phyloP scores from a whole-genome alignment of 2,888 invertebrate species.

The Drosophila phalerata region DNA sequence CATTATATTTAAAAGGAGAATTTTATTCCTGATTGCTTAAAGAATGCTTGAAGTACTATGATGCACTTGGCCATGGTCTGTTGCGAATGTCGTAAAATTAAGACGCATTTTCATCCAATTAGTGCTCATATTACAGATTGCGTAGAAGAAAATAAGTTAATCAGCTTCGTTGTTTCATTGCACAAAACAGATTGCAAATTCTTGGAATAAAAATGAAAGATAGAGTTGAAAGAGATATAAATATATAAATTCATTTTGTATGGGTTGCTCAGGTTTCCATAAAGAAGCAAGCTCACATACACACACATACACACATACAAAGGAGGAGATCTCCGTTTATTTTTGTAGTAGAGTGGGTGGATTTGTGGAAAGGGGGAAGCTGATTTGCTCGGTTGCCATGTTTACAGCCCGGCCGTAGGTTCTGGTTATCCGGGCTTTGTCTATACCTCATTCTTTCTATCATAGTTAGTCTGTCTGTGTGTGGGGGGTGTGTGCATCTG shows the following conservation, averaged over 20 bases:
- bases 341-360: background rate
- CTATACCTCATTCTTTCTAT: background rate
- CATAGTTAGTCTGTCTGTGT: slow-evolving; percentile 3
- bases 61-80: slow-evolving; percentile 1
- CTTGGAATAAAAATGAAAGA: background rate
- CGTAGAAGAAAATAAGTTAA: slow-evolving; percentile 9
- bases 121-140: slow-evolving; percentile 10
- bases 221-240: background rate
- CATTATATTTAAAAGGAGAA: background rate
- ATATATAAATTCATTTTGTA: slow-evolving; percentile 18
- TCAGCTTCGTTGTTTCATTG: slow-evolving; percentile 9
- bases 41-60: background rate
- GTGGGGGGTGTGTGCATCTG: background rate
- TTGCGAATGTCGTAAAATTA: background rate
- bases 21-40: background rate
- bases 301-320: background rate
- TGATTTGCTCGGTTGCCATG: slow-evolving; percentile 26
- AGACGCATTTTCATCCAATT: slow-evolving; percentile 14
- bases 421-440: slow-evolving; percentile 7
- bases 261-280: slow-evolving; percentile 10
- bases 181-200: slow-evolving; percentile 10
- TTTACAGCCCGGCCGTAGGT: slow-evolving; percentile 12
- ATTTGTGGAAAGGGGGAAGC: slow-evolving; percentile 1
- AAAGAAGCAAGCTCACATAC: background rate
- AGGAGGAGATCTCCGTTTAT: background rate